Evolutionary conservation across 2,888 invertebrate genomes (phyloP), one percentile per base, ranked within the genome.

Genomic region (Mythimna ferrago): DNA sequence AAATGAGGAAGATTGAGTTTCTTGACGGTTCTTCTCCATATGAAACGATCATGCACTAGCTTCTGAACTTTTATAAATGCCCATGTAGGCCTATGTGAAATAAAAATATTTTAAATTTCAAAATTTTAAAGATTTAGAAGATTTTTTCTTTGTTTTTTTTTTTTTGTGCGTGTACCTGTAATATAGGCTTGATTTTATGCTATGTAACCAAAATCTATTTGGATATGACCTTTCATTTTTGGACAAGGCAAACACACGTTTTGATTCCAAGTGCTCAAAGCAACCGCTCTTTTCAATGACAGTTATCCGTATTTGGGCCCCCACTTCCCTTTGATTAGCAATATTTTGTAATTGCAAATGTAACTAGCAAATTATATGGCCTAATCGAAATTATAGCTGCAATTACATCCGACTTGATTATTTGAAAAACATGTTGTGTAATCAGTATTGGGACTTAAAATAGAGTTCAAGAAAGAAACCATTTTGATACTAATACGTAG

Each of bases 351-450:
- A 66, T 82, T 78, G 68, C 73, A 82, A 80, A 71, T 81, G 58
- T 65, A 64, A 61, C 65, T 19, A 63, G 62, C 62, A 66, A 79
- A 80, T 80, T 78, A 72, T 78, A 82, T 71, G 21, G 41, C 32
- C 73, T 61, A 62, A 78, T 63, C 67, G 57, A 82, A 57, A 66
- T 68, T 67, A 61, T 64, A 21, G 14, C 54, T 56, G 61, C 58
- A 54, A 78, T 78, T 78, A 72, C 35, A 67, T 51, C 32, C 56
- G 41, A 56, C 57, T 82, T 82, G 72, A 57, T 66, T 68, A 73
- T 82, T 80, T 80, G 54, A 73, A 80, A 78, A 78, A 82, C 73
- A 58, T 63, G 82, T 82, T 78, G 63, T 56, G 67, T 41, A 82
- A 78, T n/a, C 58, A 6, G 74, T 16, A 44, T 26, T 66, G 68